Conservation (phyloP, 2,888 invertebrate species). For the Tipula confusa region DNA sequence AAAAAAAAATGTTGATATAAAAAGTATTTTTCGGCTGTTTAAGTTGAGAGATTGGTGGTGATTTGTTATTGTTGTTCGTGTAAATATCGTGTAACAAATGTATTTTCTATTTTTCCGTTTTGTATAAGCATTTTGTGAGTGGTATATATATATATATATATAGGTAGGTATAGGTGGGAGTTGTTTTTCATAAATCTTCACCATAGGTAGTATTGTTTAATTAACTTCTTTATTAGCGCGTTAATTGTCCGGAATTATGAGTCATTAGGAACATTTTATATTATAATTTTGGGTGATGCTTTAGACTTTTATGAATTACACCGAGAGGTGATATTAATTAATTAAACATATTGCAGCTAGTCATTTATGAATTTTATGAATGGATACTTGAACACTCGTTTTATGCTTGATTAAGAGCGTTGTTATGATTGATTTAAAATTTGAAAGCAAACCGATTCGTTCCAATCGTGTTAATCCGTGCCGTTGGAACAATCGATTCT, state of each 20-base stretch:
- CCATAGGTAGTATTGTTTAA: conserved; percentile 12
- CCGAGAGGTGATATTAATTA: not conserved
- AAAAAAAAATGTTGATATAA: too few species aligned
- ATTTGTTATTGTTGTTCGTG: not conserved
- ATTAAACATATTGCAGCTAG: too few species aligned
- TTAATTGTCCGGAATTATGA: not conserved
- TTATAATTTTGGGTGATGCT: not conserved
- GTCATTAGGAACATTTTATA: not conserved
- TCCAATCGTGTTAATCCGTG: too few species aligned
- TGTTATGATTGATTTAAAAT: too few species aligned
- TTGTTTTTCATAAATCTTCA: not conserved
- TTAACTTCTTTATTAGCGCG: not conserved
- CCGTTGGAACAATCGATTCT: too few species aligned
- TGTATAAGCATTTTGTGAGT: not conserved
- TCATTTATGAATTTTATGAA: too few species aligned
- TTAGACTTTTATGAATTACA: not conserved
- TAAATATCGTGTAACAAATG: not conserved
- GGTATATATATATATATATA: too few species aligned
- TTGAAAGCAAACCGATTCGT: too few species aligned
- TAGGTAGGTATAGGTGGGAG: not conserved
- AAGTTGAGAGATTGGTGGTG: not conserved
- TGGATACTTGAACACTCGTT: too few species aligned
- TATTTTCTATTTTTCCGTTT: not conserved
- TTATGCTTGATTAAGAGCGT: too few species aligned
- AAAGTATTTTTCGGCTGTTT: not conserved